Evolutionary conservation across 2,888 invertebrate genomes (phyloP), one percentile per base, ranked within the genome.

Genomic region (Dermolepida albohirtum): DNA sequence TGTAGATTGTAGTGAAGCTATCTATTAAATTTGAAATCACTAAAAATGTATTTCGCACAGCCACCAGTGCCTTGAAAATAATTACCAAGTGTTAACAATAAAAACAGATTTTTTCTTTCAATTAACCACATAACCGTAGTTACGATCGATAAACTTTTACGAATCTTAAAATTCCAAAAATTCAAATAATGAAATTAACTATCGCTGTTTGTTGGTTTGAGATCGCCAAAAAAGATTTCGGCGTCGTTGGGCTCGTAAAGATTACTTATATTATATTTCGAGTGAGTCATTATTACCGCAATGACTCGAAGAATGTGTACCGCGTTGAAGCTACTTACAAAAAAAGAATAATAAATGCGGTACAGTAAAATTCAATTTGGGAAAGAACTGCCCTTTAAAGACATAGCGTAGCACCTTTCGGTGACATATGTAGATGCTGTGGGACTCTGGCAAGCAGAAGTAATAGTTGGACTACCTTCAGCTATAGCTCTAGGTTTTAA

Each of bases 391-490:
- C 77, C 81, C 74, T 81, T 82, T 0, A 82, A 82, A 1, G 82
- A 82, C 70, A 78, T 79, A 7, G n/a, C n/a, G n/a, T n/a, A n/a
- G 79, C 78, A 11, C 80, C 81, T 75, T 82, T 82, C 7, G 83
- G 83, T 11, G 82, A 82, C 16, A 79, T 75, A 8, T 82, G 82
- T 5, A 16, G 80, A 80, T 27, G 76, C 72, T 65, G 81, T 73
- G 1, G 82, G 81, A 57, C 81, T 82, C 4, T 80, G 74, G 63
- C 74, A 74, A 14, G 71, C 70, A 39, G 74, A 74, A 16, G 72
- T 72, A 44, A 83, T 77, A 8, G 83, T 83, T 5, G 82, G 82
- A 67, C 81, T 82, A 70, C 82, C 83, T n/a, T 81, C 80, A 64
- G 81, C 80, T 62, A 79, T 75, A 72, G 80, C 77, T 34, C 81